Evolutionary conservation across 2,888 invertebrate genomes (phyloP).

Genomic region (Tenthredo scrophulariae): DNA sequence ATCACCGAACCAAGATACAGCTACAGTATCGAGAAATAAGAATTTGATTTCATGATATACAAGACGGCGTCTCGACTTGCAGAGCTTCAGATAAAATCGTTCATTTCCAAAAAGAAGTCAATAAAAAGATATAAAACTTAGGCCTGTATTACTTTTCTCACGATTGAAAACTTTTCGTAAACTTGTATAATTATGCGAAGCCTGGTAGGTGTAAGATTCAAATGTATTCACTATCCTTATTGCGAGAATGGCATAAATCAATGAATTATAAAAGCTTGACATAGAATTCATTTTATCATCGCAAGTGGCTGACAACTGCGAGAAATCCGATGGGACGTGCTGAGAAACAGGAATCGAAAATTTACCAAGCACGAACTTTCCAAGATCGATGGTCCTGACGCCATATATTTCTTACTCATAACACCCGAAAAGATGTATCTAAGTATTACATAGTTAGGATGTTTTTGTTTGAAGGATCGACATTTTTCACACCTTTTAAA

Average conservation of each 20-base stretch:
- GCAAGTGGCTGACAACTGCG: conserved; percentile 37
- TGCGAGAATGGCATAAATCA: conserved; percentile 18
- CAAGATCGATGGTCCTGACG: conserved; percentile 22
- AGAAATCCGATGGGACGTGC: conserved; percentile 32
- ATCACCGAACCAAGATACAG: background rate
- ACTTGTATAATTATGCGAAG: background rate
- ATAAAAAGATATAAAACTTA: background rate
- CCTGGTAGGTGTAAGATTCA: background rate
- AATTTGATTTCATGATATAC: background rate
- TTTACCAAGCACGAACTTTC: conserved; percentile 41
- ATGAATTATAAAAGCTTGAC: conserved; percentile 35
- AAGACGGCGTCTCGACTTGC: background rate
- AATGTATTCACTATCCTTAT: conserved; percentile 1
- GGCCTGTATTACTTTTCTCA: background rate
- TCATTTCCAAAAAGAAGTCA: background rate
- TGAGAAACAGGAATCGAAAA: conserved; percentile 32
- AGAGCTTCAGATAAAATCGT: background rate
- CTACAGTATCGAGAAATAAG: background rate
- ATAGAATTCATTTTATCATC: conserved; percentile 35
- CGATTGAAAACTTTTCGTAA: background rate
- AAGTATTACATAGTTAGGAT: background rate
- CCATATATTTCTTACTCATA: background rate
- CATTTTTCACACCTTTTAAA: background rate
- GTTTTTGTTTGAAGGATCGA: background rate
- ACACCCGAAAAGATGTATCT: background rate